Conservation (phyloP, 2,888 invertebrate species). For the Lucinisca nassula region DNA sequence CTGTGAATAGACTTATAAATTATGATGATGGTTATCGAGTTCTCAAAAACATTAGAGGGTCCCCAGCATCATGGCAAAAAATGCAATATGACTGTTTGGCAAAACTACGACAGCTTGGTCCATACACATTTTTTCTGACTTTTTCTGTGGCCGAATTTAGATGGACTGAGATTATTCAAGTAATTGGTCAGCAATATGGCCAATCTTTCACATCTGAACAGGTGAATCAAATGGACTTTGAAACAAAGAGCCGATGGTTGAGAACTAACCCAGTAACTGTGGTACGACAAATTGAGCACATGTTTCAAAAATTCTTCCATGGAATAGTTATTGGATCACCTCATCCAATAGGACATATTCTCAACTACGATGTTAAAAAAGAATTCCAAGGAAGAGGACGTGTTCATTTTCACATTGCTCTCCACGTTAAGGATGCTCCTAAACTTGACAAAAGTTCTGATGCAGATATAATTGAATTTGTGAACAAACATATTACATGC, state of each 20-base stretch:
- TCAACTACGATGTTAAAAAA: conserved; percentile 62
- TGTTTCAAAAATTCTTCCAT: conserved; percentile 27
- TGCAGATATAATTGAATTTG: no score
- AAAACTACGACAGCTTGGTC: conserved; percentile 47
- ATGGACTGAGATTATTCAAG: conserved; percentile 36
- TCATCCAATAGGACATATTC: conserved; percentile 53
- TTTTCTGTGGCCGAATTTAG: conserved; percentile 57
- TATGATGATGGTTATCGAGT: conserved; percentile 36
- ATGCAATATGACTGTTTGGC: conserved; percentile 40
- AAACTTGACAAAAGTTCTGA: no score
- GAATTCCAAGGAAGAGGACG: no score
- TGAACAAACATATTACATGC: no score
- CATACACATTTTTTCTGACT: conserved; percentile 33
- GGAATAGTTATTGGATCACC: conserved; percentile 14
- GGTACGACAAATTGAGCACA: conserved; percentile 54
- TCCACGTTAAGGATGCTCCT: no score
- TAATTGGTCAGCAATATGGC: conserved; percentile 3
- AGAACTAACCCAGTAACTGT: conserved; percentile 68
- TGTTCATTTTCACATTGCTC: no score
- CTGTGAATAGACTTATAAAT: not conserved
- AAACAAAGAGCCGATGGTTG: no score
- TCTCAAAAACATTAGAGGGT: conserved; percentile 38
- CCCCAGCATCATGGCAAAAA: conserved; percentile 48
- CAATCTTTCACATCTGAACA: conserved; percentile 38
- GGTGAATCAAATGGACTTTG: conserved; percentile 54